These are phyloP conservation scores for Oeneis ivallda DNA, from an alignment of 2,888 invertebrate species.

Conservation along the genomic window DNA sequence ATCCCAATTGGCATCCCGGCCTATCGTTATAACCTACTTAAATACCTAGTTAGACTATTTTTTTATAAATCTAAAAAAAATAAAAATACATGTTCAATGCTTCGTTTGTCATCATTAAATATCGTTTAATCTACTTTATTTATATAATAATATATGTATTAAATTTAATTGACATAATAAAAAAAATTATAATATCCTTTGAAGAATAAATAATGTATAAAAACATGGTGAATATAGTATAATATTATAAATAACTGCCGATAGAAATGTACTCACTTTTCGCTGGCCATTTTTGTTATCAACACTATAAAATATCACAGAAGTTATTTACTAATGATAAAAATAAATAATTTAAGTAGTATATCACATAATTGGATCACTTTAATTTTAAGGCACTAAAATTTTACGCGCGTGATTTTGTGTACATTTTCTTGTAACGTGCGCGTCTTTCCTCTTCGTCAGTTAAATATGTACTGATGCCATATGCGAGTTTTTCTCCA, in stretches of 20 bases:
- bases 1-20: conserved; percentile 21
- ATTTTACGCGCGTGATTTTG: conserved; percentile 32
- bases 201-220: too few relatives aligned
- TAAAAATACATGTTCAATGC: not conserved
- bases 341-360: conserved; percentile 41
- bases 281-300: conserved; percentile 56
- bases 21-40: conserved; percentile 7
- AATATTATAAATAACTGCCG: not conserved
- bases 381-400: conserved; percentile 16
- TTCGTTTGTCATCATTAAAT: not conserved
- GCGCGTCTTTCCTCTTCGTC: conserved; percentile 39
- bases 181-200: too few relatives aligned
- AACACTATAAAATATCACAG: conserved; percentile 60
- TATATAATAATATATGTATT: too few relatives aligned
- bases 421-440: conserved; percentile 36
- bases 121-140: too few relatives aligned
- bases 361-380: conserved; percentile 46
- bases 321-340: conserved; percentile 28
- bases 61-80: not conserved
- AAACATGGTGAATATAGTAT: too few relatives aligned
- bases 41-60: not conserved
- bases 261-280: conserved; percentile 58
- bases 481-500: conserved; percentile 43
- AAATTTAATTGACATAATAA: too few relatives aligned
- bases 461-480: conserved; percentile 43